Base-by-base conservation (phyloP, 2,113 vertebrate species). In the Ictalurus punctatus region DNA sequence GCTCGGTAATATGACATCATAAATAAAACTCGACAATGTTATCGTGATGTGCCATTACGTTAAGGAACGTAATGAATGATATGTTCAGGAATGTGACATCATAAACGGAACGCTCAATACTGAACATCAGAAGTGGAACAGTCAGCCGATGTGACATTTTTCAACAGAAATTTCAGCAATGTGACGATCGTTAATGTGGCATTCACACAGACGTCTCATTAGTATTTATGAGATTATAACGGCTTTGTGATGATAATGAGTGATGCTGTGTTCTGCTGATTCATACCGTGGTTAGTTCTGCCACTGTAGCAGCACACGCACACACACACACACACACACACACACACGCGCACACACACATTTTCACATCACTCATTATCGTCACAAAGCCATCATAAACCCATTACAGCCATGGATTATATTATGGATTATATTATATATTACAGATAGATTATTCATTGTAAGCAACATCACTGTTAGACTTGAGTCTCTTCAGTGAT, bases 301-400 rank as follows among this genome's bases (percentile, higher is more conserved):
- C 13, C 59, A 87, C 37, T 21, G 69, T 40, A 48, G 73, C 54
- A 40, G 40, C 34, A 23, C n/a, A 44, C 44, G 27, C 74, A 59
- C 73, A 89, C 34, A 59, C 78, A 69, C 83, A 79, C 67, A 85
- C 37, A 61, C 59, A 63, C 87, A 78, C 40, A 89, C 87, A 54
- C 87, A 89, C 30, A 59, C 63, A 71, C 76, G 59, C 23, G 52
- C 23, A 27, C 52, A 40, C 84, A 81, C 34, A 86, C 37, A 40
- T 61, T 67, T 44, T 67, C 44, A 59, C 12, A 54, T 58, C 54
- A 81, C 27, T 23, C 30, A 37, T 23, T 37, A 58, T 82, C 79
- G 59, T 82, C 79, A 54, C 84, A 59, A 34, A 56, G 48, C 78
- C 44, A 10, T 52, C 48, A 52, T 52, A 52, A 74, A 71, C n/a